phyloP scores from a whole-genome alignment of 1,140 invertebrate species.

The Brachionus manjavacas region DNA sequence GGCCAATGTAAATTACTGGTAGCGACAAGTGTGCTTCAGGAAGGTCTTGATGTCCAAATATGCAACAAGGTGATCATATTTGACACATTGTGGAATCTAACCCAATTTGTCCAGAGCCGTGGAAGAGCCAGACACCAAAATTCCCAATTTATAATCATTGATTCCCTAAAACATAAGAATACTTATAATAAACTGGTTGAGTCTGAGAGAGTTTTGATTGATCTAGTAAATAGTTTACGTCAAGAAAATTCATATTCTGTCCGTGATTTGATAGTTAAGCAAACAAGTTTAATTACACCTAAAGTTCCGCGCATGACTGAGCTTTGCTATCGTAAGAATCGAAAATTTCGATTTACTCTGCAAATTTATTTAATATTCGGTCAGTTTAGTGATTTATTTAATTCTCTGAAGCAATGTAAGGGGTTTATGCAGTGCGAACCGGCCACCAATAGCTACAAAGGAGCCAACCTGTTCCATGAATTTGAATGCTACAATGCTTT shows the following conservation, averaged over 20 bases:
- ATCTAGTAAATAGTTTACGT: neutral
- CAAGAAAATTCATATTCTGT: neutral
- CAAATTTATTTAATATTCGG: neutral
- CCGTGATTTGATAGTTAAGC: neutral
- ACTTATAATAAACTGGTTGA: neutral
- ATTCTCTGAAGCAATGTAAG: neutral
- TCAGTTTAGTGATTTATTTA: neutral
- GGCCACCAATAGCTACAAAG: neutral
- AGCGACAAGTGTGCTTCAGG: slow-evolving; percentile 53
- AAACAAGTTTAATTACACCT: neutral
- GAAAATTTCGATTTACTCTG: neutral
- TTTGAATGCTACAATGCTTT: slow-evolving; percentile 7
- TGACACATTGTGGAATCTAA: slow-evolving; percentile 50
- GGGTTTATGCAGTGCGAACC: neutral
- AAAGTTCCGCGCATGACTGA: neutral
- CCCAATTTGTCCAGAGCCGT: slow-evolving; percentile 52
- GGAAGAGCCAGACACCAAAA: slow-evolving; percentile 50
- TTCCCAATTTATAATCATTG: slow-evolving; percentile 50
- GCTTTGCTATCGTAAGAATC: neutral
- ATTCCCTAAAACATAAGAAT: neutral
- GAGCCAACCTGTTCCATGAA: neutral
- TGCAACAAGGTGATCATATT: slow-evolving; percentile 52
- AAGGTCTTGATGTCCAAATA: slow-evolving; percentile 52
- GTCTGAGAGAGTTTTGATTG: neutral
- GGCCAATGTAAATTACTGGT: slow-evolving; percentile 44